Conservation (phyloP, 2,113 vertebrate genomes). For the Poeciliopsis occidentalis region DNA sequence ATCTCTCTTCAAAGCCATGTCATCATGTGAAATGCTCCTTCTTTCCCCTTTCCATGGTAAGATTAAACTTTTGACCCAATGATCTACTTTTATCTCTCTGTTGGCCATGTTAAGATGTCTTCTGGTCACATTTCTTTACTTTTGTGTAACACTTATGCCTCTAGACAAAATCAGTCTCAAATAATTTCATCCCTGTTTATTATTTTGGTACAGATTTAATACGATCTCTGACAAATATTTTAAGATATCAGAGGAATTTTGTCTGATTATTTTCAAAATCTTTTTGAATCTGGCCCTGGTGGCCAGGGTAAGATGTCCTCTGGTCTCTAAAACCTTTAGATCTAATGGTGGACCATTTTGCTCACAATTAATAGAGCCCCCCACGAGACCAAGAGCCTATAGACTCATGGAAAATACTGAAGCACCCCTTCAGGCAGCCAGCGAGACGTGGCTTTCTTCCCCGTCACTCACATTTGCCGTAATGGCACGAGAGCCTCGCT, state of each 20-base stretch:
- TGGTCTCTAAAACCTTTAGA: constrained; percentile 72
- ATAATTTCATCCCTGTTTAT: neutral
- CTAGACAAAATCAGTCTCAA: neutral
- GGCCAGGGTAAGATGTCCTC: constrained; percentile 53
- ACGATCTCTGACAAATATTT: neutral
- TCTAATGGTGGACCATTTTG: constrained; percentile 76
- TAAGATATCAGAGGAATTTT: constrained; percentile 15
- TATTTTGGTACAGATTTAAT: neutral
- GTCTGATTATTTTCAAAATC: constrained; percentile 46
- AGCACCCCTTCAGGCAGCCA: constrained; percentile 75
- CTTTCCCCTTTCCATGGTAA: constrained; percentile 84
- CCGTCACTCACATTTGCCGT: constrained; percentile 82
- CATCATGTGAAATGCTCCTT: constrained; percentile 77
- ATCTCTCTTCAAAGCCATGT: constrained; percentile 82
- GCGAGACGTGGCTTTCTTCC: constrained; percentile 77
- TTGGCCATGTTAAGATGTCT: neutral
- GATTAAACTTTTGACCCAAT: constrained; percentile 90
- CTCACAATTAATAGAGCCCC: constrained; percentile 79
- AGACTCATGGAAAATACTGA: constrained; percentile 75
- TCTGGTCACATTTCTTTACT: neutral
- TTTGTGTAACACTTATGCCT: neutral
- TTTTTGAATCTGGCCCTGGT: constrained; percentile 51
- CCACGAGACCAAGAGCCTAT: constrained; percentile 75
- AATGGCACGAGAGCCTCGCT: constrained; percentile 76
- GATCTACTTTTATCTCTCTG: constrained; percentile 30